Percentiles rank a stretch among this genome's conserved stretches.
These are phyloP conservation scores for Stratiolaelaps scimitus DNA, from an alignment of 1,140 invertebrate species.

Conservation along the genomic window DNA sequence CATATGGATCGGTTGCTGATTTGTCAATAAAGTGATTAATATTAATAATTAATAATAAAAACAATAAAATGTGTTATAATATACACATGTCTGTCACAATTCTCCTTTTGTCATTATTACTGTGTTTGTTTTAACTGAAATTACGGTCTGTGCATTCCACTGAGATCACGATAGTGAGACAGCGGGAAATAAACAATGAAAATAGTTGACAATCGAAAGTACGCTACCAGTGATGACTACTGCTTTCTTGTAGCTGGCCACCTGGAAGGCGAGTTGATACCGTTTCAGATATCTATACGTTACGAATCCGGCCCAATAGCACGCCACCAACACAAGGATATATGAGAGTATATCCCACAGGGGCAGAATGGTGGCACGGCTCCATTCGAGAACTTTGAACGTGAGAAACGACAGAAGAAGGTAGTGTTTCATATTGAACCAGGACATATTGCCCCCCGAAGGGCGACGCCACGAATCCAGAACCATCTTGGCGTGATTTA, in stretches of 20 bases:
- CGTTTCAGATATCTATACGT: conserved; percentile 6
- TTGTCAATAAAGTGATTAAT: no score
- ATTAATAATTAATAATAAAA: conserved; percentile 29
- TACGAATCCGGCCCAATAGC: conserved; percentile 15
- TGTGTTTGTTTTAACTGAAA: no score
- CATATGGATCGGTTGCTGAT: no score
- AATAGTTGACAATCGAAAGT: no score
- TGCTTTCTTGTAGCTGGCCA: conserved; percentile 5
- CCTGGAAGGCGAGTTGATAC: not conserved
- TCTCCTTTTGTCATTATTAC: no score
- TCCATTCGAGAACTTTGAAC: conserved; percentile 8
- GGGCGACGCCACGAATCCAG: conserved; percentile 13
- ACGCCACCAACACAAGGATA: not conserved
- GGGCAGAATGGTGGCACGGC: not conserved
- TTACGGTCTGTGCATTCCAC: no score
- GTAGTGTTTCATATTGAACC: conserved; percentile 6
- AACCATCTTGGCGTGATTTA: conserved; percentile 3
- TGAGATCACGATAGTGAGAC: no score
- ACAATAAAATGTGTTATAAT: conserved; percentile 28
- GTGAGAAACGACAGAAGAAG: conserved; percentile 4
- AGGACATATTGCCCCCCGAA: conserved; percentile 8
- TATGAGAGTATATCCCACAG: conserved; percentile 2
- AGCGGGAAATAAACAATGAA: no score
- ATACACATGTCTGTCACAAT: not conserved
- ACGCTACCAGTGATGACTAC: not conserved